phyloP scores from a whole-genome alignment of 2,797 vertebrate species.

The Distichodus sexfasciatus region DNA sequence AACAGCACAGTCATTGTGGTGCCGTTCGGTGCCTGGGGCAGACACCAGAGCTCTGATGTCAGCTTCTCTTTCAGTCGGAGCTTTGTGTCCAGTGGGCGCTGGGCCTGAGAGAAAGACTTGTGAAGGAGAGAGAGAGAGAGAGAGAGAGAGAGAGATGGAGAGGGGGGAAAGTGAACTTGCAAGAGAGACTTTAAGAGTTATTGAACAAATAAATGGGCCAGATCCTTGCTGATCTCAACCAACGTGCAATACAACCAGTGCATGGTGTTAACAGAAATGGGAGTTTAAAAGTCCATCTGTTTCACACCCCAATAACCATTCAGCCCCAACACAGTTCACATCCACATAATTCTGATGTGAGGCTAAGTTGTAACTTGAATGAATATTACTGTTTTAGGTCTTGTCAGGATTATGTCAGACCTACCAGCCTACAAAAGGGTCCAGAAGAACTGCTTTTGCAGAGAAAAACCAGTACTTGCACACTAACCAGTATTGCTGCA shows the following conservation, averaged over 20 bases:
- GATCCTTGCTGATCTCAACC: conserved; percentile 27
- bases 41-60: conserved; percentile 81
- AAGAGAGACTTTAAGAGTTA: not conserved
- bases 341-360: not conserved
- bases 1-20: conserved; percentile 92
- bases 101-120: conserved; percentile 75
- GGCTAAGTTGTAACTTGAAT: not conserved
- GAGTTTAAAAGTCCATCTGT: conserved; percentile 1
- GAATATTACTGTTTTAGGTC: not conserved
- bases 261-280: conserved; percentile 37
- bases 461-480: not conserved
- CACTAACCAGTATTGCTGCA: not conserved
- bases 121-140: not conserved
- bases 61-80: conserved; percentile 95
- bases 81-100: conserved; percentile 92
- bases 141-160: not conserved
- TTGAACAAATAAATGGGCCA: not conserved
- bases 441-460: not conserved
- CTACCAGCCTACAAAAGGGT: not conserved
- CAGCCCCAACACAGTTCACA: conserved; percentile 20
- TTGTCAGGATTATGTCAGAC: not conserved
- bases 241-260: conserved; percentile 66
- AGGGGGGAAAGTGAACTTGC: not conserved
- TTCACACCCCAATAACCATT: conserved; percentile 12
- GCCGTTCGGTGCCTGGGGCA: conserved; percentile 96